Conservation (phyloP, 2,888 invertebrate species). For the Phyllotreta striolata region DNA sequence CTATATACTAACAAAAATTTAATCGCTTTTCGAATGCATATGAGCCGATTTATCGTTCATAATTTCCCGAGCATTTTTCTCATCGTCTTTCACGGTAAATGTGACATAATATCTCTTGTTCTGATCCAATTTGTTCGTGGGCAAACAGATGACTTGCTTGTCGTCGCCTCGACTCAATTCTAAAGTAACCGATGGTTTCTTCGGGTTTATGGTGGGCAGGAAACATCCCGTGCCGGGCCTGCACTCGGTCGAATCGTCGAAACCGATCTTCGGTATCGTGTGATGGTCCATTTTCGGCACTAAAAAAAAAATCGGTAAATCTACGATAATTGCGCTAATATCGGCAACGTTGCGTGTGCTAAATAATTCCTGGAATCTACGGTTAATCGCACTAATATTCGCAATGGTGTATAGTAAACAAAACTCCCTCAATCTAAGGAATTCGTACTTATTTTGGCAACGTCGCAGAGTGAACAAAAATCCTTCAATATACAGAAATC, state of each 20-base stretch:
- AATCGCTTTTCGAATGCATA: conserved; percentile 62
- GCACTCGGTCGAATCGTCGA: conserved; percentile 53
- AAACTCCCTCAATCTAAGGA: too few relatives aligned
- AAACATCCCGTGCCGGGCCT: conserved; percentile 63
- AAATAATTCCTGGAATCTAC: too few relatives aligned
- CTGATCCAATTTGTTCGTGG: conserved; percentile 85
- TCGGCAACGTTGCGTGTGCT: too few relatives aligned
- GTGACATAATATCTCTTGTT: conserved; percentile 93
- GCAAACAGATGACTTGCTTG: conserved; percentile 86
- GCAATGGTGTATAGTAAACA: too few relatives aligned
- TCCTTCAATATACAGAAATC: too few relatives aligned
- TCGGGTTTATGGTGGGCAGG: conserved; percentile 71
- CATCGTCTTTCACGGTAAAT: conserved; percentile 86
- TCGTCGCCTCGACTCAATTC: conserved; percentile 86
- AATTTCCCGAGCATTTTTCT: conserved; percentile 49
- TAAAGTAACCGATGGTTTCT: conserved; percentile 69
- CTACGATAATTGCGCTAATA: not conserved
- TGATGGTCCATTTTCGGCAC: conserved; percentile 83
- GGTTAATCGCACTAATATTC: too few relatives aligned
- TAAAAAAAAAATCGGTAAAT: conserved; percentile 58
- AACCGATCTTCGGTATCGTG: conserved; percentile 77
- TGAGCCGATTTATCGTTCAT: conserved; percentile 45
- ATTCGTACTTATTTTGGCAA: too few relatives aligned
- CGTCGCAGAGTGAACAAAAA: too few relatives aligned
- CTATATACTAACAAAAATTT: conserved; percentile 18